Percentiles rank a stretch among this genome's conserved stretches.
Conservation (phyloP, 1,140 invertebrate species). For the Pristionchus pacificus region DNA sequence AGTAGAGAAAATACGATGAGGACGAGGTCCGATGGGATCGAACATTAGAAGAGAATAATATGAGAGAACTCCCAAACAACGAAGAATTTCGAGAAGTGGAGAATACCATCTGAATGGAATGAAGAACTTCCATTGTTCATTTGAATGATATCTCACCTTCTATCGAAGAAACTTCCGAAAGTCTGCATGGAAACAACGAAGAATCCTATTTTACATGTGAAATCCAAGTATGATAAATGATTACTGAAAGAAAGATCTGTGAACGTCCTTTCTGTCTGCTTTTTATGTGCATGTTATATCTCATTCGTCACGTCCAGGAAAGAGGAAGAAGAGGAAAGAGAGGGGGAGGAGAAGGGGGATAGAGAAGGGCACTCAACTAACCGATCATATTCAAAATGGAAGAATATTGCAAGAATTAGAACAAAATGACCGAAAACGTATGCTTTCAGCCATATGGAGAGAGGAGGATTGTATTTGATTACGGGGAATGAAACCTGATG, state of each 20-base stretch:
- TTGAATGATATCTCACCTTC: slow-evolving; percentile 33
- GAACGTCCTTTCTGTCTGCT: background rate
- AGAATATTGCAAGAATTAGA: slow-evolving; percentile 50
- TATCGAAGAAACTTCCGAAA: slow-evolving; percentile 56
- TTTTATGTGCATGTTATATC: background rate
- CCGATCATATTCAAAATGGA: slow-evolving; percentile 57
- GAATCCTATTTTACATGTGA: slow-evolving; percentile 49
- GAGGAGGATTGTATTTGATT: slow-evolving; percentile 47
- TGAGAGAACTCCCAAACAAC: slow-evolving; percentile 43
- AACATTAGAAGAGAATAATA: slow-evolving; percentile 46
- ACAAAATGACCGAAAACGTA: slow-evolving; percentile 51
- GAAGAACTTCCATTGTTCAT: slow-evolving; percentile 8
- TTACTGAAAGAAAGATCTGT: background rate
- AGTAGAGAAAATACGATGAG: slow-evolving; percentile 37
- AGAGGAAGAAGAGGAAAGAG: no score
- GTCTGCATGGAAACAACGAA: slow-evolving; percentile 53
- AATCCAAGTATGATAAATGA: slow-evolving; percentile 42
- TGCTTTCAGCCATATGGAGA: slow-evolving; percentile 41
- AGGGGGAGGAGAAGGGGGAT: no score
- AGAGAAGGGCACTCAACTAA: no score
- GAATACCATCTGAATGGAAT: slow-evolving; percentile 46
- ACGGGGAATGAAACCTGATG: slow-evolving; percentile 41
- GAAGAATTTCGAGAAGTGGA: slow-evolving; percentile 45
- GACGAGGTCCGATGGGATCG: slow-evolving; percentile 37
- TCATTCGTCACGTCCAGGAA: no score